Conservation (phyloP, 2,888 invertebrate genomes). For the Protodeltote pygarga region DNA sequence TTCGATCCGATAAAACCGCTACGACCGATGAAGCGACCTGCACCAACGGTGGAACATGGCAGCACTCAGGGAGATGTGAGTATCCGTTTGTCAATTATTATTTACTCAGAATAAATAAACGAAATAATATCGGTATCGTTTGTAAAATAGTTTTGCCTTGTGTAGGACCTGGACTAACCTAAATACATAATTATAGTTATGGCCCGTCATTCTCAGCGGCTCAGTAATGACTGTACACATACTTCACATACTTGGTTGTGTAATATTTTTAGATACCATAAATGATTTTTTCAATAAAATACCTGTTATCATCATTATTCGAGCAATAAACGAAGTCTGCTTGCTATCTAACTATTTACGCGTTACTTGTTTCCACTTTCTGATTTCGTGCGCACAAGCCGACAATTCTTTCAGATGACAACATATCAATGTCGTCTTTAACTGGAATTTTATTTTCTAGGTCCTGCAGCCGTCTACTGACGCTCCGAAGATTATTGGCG, state of each 20-base stretch:
- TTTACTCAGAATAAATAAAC: too few species aligned
- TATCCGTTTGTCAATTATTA: slow-evolving; percentile 11
- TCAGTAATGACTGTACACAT: background rate
- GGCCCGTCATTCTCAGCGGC: background rate
- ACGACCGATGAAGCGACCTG: slow-evolving; percentile 46
- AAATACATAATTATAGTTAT: slow-evolving; percentile 4
- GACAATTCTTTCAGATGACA: slow-evolving; percentile 30
- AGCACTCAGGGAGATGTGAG: slow-evolving; percentile 50
- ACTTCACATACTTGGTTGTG: slow-evolving; percentile 4
- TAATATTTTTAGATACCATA: background rate
- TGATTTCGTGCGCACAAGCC: slow-evolving; percentile 42
- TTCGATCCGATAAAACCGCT: slow-evolving; percentile 58
- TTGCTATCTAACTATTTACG: slow-evolving; percentile 34
- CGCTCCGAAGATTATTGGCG: slow-evolving; percentile 38
- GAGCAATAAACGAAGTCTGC: slow-evolving; percentile 19
- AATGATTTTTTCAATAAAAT: slow-evolving; percentile 10
- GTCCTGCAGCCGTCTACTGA: slow-evolving; percentile 38
- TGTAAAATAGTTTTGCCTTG: slow-evolving; percentile 5
- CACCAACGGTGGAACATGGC: slow-evolving; percentile 59
- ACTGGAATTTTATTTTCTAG: slow-evolving; percentile 44
- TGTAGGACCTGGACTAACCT: slow-evolving; percentile 11
- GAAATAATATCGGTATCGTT: slow-evolving; percentile 12
- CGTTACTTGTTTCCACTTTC: slow-evolving; percentile 51
- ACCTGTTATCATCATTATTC: slow-evolving; percentile 18
- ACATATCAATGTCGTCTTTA: slow-evolving; percentile 26